A percentile compares a stretch with the other conserved stretches of the same genome.
Conservation (phyloP, 2,888 invertebrate genomes). For the Lymantria dispar region DNA sequence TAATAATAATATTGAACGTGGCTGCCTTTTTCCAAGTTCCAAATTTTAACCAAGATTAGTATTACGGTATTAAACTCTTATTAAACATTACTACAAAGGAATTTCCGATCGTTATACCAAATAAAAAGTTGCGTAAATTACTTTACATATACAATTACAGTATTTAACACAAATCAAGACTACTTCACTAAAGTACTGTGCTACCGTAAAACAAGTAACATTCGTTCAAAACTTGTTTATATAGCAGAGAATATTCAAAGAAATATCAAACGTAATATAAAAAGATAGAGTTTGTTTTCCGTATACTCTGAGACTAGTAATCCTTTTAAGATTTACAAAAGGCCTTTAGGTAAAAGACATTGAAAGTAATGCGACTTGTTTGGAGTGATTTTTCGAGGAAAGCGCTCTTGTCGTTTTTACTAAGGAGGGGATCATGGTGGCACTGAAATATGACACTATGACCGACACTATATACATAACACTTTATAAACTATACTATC, state of each 20-base stretch:
- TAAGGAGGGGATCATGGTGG: constrained; percentile 12
- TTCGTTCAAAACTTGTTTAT: constrained; percentile 25
- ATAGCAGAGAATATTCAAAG: constrained; percentile 8
- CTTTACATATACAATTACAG: too few species aligned
- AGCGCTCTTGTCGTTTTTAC: constrained; percentile 25
- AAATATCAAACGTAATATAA: constrained; percentile 8
- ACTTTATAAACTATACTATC: background rate
- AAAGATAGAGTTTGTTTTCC: constrained; percentile 15
- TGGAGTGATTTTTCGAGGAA: constrained; percentile 5
- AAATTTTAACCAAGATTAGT: too few species aligned
- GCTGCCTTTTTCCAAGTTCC: too few species aligned
- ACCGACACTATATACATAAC: constrained; percentile 1
- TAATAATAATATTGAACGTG: too few species aligned
- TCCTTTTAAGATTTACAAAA: constrained; percentile 46
- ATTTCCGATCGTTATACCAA: too few species aligned
- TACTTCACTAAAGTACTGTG: too few species aligned
- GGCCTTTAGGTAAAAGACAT: constrained; percentile 40
- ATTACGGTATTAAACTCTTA: too few species aligned
- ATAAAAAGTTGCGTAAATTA: too few species aligned
- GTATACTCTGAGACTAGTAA: constrained; percentile 23
- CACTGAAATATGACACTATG: constrained; percentile 5
- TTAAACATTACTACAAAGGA: too few species aligned
- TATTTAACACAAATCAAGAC: too few species aligned
- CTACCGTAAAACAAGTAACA: constrained; percentile 18
- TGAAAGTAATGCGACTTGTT: constrained; percentile 43